These are phyloP conservation scores for Colostygia pectinataria DNA, from an alignment of 2,888 invertebrate species.

Conservation along the genomic window DNA sequence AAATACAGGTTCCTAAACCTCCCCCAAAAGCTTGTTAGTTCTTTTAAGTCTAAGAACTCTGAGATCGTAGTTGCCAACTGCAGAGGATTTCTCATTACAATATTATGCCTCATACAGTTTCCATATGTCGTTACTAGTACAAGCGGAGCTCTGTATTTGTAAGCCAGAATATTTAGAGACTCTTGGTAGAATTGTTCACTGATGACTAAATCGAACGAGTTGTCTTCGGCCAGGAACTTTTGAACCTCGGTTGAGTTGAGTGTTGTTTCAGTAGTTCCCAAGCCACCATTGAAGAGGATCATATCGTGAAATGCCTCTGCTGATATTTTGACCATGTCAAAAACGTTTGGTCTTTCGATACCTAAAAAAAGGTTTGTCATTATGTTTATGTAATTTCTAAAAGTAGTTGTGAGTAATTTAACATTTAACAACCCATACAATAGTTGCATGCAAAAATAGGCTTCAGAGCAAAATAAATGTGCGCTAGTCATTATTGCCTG, in stretches of 20 bases:
- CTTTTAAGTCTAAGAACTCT: conserved; percentile 62
- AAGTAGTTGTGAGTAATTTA: no score
- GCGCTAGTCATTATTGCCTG: no score
- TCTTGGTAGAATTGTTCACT: conserved; percentile 78
- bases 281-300: conserved; percentile 63
- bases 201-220: conserved; percentile 72
- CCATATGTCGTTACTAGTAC: conserved; percentile 67
- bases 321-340: conserved; percentile 62
- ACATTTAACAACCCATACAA: no score
- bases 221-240: conserved; percentile 55
- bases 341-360: conserved; percentile 64
- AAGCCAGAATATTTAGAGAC: conserved; percentile 65
- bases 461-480: no score
- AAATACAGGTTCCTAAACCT: conserved; percentile 78
- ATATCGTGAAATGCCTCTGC: conserved; percentile 60
- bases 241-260: conserved; percentile 60
- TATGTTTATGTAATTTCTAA: no score
- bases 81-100: conserved; percentile 63
- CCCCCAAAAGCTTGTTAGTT: conserved; percentile 78
- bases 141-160: conserved; percentile 72
- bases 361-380: conserved; percentile 47
- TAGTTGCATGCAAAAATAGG: no score
- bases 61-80: conserved; percentile 63
- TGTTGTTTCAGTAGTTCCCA: conserved; percentile 60
- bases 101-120: conserved; percentile 70